Evolutionary conservation across 1,140 invertebrate genomes (phyloP).

Genomic region (Contarinia nasturtii): DNA sequence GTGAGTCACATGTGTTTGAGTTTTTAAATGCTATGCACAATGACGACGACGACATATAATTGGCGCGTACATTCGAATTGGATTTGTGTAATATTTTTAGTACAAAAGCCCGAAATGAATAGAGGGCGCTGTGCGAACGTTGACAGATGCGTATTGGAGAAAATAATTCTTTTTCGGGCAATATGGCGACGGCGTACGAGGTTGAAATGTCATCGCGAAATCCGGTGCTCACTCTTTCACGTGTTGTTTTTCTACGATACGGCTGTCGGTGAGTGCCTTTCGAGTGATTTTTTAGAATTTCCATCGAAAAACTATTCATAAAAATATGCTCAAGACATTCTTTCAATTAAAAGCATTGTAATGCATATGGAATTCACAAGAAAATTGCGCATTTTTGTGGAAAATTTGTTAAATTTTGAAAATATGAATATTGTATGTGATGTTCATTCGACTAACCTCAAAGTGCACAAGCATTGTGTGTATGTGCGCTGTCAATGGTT

Average conservation of each 20-base stretch:
- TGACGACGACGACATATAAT: no score
- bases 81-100: no score
- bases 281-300: background rate
- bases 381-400: background rate
- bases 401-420: background rate
- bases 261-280: background rate
- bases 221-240: constrained; percentile 1
- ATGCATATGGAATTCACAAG: background rate
- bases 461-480: background rate
- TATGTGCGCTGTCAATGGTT: background rate
- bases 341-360: background rate
- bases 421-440: background rate
- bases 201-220: no score
- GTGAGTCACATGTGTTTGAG: no score
- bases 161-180: no score
- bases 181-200: no score
- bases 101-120: no score
- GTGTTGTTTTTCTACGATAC: background rate
- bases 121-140: no score
- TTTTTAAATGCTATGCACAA: no score
- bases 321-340: background rate
- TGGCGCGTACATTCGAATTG: no score
- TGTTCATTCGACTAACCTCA: no score
- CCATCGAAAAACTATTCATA: background rate
- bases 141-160: no score